Base-by-base conservation (phyloP, 2,113 vertebrate genomes). In the Gorsachius goisagi region DNA sequence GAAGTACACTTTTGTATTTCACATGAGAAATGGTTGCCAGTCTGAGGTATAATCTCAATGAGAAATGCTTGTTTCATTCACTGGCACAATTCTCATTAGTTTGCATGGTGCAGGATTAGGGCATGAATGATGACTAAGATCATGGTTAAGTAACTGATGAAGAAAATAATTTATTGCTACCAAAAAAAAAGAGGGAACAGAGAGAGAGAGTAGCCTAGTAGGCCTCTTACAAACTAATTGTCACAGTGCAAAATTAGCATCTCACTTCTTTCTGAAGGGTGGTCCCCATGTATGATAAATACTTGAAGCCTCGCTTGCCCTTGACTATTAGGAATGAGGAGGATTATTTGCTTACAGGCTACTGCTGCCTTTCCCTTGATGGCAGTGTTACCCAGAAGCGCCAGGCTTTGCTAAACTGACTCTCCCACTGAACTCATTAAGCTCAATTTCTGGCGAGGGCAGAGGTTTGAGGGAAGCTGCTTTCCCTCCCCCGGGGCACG, bases 371-470 rank as follows among this genome's bases (percentile, higher is more conserved):
- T 88, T 85, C 9, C 23, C 30, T 62, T 56, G 64, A 11, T 0
- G 1, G 44, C 21, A 81, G 35, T 8, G 2, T 60, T 60, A 26
- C 33, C 18, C 58, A 55, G 11, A 62, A 80, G 41, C 7, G 2
- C 3, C 6, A 11, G 0, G 3, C 14, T 86, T 79, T 76, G 49
- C 75, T 75, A 35, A 2, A 1, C 27, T 6, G 2, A 2, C 9
- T 49, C 24, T 78, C 21, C 17, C 0, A 2, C 23, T 72, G 67
- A 76, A 55, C 5, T 15, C 4, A 1, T 58, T 32, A 24, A 83
- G 5, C 21, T 20, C 0, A 0, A 2, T 79, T 85, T 85, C 47
- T 85, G 45, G 8, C 1, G 17, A 73, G 58, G 37, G 20, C 13
- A 21, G 24, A n/a, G 18, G 8, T 22, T 33, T 33, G 11, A 4